These are phyloP conservation scores for Erebia aethiops DNA, from an alignment of 2,888 invertebrate species.

Conservation along the genomic window DNA sequence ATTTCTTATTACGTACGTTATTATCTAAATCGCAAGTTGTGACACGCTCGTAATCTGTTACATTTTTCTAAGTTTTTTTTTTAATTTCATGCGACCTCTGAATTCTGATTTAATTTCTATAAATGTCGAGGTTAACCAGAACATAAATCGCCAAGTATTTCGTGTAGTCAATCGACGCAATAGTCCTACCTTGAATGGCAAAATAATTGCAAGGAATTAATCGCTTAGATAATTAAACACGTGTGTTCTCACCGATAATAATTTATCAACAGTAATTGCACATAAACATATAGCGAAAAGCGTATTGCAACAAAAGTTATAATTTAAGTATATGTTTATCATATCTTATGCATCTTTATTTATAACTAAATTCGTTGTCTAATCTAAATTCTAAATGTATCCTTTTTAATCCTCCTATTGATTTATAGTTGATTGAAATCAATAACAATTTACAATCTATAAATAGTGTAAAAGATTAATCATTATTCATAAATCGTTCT, in stretches of 20 bases:
- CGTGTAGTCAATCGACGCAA: not conserved
- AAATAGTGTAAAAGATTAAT: not conserved
- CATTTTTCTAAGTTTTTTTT: slow-evolving; percentile 8
- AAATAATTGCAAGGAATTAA: slow-evolving; percentile 14
- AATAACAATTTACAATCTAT: not conserved
- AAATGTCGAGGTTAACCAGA: slow-evolving; percentile 14
- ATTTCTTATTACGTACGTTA: slow-evolving; percentile 61
- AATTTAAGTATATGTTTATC: not conserved
- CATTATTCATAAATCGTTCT: not conserved
- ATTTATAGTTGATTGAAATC: not conserved
- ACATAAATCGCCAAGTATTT: slow-evolving; percentile 7
- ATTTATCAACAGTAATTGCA: slow-evolving; percentile 1
- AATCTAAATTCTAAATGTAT: not conserved
- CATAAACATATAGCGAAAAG: not conserved
- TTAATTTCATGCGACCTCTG: not conserved
- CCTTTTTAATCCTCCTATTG: not conserved
- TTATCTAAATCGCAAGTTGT: slow-evolving; percentile 8
- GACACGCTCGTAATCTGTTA: slow-evolving; percentile 3
- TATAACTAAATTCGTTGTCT: not conserved
- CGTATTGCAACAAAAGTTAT: not conserved
- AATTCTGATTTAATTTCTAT: slow-evolving; percentile 6
- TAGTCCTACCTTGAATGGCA: slow-evolving; percentile 11
- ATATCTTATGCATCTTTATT: not conserved
- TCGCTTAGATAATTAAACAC: slow-evolving; percentile 11
- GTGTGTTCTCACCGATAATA: not conserved